Conservation (phyloP, 92 coral and sea anemone species). For the Zoanthus solanderi region DNA sequence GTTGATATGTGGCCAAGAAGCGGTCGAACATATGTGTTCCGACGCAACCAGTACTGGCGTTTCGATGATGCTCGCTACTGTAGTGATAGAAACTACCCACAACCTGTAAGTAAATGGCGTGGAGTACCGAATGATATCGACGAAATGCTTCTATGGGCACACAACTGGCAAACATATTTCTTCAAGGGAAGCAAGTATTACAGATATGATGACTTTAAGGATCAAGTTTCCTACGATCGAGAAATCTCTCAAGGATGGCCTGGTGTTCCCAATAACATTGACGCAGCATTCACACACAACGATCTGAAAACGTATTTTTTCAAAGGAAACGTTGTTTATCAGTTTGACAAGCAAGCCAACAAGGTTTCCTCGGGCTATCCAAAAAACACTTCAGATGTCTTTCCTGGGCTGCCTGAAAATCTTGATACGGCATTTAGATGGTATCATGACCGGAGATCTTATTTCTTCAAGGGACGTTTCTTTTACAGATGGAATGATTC, state of each 20-base stretch:
- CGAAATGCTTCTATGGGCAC: conserved; percentile 51
- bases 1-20: conserved; percentile 43
- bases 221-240: background rate
- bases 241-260: conserved; percentile 72
- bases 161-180: conserved; percentile 54
- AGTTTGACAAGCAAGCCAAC: conserved; percentile 56
- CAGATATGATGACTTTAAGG: conserved; percentile 29
- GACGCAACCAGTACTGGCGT: conserved; percentile 12
- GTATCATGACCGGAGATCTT: conserved; percentile 18
- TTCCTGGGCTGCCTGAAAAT: conserved; percentile 49
- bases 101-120: conserved; percentile 20
- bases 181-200: conserved; percentile 44
- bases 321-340: conserved; percentile 69
- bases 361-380: conserved; percentile 60
- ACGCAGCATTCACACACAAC: conserved; percentile 69
- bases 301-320: conserved; percentile 40
- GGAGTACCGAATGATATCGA: conserved; percentile 47
- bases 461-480: conserved; percentile 49
- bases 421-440: conserved; percentile 55
- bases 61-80: background rate
- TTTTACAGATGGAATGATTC: conserved; percentile 33
- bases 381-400: conserved; percentile 52
- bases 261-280: conserved; percentile 73
- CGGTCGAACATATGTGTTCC: background rate
- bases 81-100: conserved; percentile 36